phyloP scores from a whole-genome alignment of 2,113 vertebrate species.

The Nansenia antarctica region DNA sequence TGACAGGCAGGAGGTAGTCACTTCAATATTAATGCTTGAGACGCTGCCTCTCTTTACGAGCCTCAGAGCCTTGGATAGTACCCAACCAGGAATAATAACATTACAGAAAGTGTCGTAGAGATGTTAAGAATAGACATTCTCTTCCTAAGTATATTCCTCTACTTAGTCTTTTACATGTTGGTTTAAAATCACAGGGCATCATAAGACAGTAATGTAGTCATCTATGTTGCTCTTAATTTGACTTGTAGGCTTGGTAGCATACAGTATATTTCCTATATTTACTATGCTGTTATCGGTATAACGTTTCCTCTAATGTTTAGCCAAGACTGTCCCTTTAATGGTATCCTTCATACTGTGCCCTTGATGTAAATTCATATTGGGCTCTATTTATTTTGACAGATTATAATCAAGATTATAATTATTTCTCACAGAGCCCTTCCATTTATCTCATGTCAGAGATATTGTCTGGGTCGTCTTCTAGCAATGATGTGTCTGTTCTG shows the following conservation, averaged over 20 bases:
- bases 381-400: slow-evolving; percentile 21
- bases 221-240: neutral
- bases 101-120: no score
- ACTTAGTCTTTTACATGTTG: neutral
- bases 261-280: no score
- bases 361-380: slow-evolving; percentile 22
- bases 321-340: slow-evolving; percentile 6
- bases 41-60: neutral
- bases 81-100: no score
- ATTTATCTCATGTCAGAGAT: slow-evolving; percentile 18
- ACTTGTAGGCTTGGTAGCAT: no score
- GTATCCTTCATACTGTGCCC: slow-evolving; percentile 12
- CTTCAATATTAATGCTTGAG: slow-evolving; percentile 24
- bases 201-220: neutral
- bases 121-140: slow-evolving; percentile 4
- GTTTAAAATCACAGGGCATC: neutral
- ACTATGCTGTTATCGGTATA: neutral
- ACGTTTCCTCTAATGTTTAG: neutral
- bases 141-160: neutral
- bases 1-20: slow-evolving; percentile 11
- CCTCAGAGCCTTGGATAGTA: no score
- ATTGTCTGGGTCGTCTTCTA: neutral
- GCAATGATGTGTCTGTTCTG: slow-evolving; percentile 2
- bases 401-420: slow-evolving; percentile 13
- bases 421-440: slow-evolving; percentile 1